These are phyloP conservation scores for Sebastes schlegelii DNA, from an alignment of 2,113 vertebrate species.

Conservation along the genomic window DNA sequence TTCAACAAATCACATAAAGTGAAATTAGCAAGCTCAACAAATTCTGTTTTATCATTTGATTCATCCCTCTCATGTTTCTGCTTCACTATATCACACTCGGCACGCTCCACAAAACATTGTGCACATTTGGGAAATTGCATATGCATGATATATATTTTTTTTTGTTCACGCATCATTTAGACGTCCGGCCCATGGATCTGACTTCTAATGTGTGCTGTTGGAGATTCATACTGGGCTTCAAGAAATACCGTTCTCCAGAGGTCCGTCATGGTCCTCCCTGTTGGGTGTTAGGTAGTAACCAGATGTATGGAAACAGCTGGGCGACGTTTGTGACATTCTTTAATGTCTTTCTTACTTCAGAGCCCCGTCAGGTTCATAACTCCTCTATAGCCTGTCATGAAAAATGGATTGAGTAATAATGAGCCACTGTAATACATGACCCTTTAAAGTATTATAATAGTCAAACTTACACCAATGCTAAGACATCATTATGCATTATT, in stretches of 20 bases:
- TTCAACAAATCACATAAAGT: too few relatives aligned
- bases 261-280: too few relatives aligned
- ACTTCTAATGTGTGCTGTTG: neutral
- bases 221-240: too few relatives aligned
- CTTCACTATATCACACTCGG: neutral
- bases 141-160: neutral
- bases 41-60: neutral
- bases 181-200: neutral
- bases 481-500: slow-evolving; percentile 27
- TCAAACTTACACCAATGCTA: slow-evolving; percentile 3
- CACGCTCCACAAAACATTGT: neutral
- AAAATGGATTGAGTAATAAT: slow-evolving; percentile 16
- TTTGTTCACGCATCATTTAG: too few relatives aligned
- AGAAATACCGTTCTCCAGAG: too few relatives aligned
- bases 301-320: too few relatives aligned
- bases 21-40: neutral
- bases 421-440: neutral
- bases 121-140: neutral
- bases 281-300: too few relatives aligned
- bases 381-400: neutral
- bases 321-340: too few relatives aligned
- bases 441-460: neutral
- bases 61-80: neutral
- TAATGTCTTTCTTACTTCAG: too few relatives aligned
- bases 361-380: too few relatives aligned